Conservation (phyloP, 2,888 invertebrate genomes). For the Alitta virens region DNA sequence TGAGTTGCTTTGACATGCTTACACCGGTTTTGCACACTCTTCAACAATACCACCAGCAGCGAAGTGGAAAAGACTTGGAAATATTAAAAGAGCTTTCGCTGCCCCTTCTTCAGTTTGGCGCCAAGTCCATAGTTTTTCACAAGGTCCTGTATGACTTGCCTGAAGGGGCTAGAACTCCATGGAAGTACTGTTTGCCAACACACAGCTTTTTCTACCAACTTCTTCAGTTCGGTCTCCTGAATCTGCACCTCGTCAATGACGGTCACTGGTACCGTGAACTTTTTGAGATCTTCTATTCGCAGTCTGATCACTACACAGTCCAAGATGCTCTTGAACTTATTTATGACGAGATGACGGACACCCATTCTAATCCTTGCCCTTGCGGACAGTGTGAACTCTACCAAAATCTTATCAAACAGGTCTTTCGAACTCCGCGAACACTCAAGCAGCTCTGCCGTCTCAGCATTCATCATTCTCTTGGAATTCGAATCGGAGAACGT, state of each 20-base stretch:
- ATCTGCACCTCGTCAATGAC: slow-evolving; percentile 17
- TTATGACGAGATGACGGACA: not conserved
- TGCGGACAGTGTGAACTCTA: slow-evolving; percentile 16
- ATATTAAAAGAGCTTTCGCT: slow-evolving; percentile 3
- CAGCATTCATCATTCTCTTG: slow-evolving; percentile 1
- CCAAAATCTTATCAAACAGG: not conserved
- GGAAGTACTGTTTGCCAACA: slow-evolving; percentile 5
- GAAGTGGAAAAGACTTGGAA: slow-evolving; percentile 7
- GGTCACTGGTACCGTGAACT: slow-evolving; percentile 6
- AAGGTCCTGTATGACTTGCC: slow-evolving; percentile 13
- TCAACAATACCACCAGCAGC: slow-evolving; percentile 2
- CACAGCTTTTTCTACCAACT: slow-evolving; percentile 24
- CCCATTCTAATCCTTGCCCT: slow-evolving; percentile 3
- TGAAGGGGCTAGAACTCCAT: not conserved
- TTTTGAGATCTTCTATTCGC: slow-evolving; percentile 11
- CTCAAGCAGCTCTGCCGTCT: slow-evolving; percentile 19
- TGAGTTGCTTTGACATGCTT: slow-evolving; percentile 20
- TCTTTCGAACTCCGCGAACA: slow-evolving; percentile 8
- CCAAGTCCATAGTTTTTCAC: slow-evolving; percentile 16
- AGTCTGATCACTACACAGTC: slow-evolving; percentile 13
- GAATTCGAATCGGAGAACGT: not conserved
- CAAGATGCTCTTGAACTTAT: slow-evolving; percentile 11
- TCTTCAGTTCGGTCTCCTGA: slow-evolving; percentile 23
- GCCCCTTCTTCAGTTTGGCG: slow-evolving; percentile 19
- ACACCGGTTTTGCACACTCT: slow-evolving; percentile 8